These are phyloP conservation scores for Perca flavescens DNA, from an alignment of 2,113 vertebrate species.

Conservation along the genomic window DNA sequence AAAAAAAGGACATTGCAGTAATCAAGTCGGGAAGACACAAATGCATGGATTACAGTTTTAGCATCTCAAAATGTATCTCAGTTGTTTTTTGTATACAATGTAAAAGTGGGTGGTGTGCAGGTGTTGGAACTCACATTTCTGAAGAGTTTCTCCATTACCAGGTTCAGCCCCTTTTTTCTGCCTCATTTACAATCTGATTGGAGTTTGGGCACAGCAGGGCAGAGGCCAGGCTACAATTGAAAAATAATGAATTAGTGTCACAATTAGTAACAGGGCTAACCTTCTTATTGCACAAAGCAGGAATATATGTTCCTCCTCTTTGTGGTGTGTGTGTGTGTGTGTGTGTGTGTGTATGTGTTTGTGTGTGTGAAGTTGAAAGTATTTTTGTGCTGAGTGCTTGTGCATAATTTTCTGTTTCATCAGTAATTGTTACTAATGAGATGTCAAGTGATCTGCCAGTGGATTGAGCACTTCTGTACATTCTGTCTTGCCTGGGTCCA, in stretches of 20 bases:
- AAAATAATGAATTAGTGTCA: conserved; percentile 80
- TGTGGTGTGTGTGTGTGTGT: conserved; percentile 22
- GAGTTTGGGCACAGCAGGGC: conserved; percentile 68
- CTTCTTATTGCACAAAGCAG: conserved; percentile 64
- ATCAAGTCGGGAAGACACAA: no score
- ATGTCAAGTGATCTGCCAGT: conserved; percentile 65
- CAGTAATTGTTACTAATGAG: conserved; percentile 77
- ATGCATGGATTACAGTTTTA: no score
- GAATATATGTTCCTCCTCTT: conserved; percentile 37
- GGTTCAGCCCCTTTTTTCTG: conserved; percentile 71
- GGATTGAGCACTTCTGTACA: conserved; percentile 50
- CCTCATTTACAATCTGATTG: conserved; percentile 82
- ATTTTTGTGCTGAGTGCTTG: conserved; percentile 38
- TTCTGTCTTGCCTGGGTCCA: conserved; percentile 19
- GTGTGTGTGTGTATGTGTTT: conserved; percentile 12
- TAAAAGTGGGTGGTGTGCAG: conserved; percentile 35
- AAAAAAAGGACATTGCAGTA: no score
- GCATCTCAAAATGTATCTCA: neutral
- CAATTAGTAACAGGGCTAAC: conserved; percentile 81
- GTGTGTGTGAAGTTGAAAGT: conserved; percentile 9
- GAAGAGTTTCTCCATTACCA: conserved; percentile 68
- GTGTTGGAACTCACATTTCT: conserved; percentile 59
- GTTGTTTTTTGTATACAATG: conserved; percentile 6
- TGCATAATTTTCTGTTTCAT: conserved; percentile 66
- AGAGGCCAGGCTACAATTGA: conserved; percentile 75